Percentiles rank a stretch among this genome's conserved stretches.
Conservation (phyloP, 2,888 invertebrate species). For the Caenorhabditis sp. region DNA sequence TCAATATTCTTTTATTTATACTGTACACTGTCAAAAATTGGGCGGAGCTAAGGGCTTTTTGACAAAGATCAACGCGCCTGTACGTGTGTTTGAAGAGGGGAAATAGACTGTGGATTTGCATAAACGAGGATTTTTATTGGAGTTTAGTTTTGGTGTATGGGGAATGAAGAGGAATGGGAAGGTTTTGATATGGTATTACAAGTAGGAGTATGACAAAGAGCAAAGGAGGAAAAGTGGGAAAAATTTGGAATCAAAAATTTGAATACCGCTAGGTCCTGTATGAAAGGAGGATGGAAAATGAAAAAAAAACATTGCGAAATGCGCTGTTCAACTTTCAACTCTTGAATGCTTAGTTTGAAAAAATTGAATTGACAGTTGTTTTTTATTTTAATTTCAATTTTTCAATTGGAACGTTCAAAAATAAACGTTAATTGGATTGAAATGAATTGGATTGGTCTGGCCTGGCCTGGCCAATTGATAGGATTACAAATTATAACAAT, state of each 20-base stretch:
- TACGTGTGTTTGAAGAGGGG: conserved; percentile 36
- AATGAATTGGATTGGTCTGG: background rate
- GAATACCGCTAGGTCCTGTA: too few species aligned
- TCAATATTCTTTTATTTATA: conserved; percentile 47
- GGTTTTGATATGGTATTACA: background rate
- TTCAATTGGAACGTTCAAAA: too few species aligned
- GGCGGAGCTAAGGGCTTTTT: conserved; percentile 34
- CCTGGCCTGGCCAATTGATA: too few species aligned
- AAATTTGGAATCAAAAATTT: too few species aligned
- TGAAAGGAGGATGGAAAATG: too few species aligned
- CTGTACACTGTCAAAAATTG: conserved; percentile 31
- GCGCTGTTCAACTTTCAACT: too few species aligned
- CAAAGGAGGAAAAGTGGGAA: too few species aligned
- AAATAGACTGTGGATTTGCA: conserved; percentile 39
- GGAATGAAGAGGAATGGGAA: too few species aligned
- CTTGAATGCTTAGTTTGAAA: too few species aligned
- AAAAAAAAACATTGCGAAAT: too few species aligned
- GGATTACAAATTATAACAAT: background rate
- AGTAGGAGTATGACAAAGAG: too few species aligned
- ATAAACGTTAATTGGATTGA: background rate
- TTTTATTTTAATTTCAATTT: too few species aligned
- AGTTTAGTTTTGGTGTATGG: background rate
- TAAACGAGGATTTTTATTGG: conserved; percentile 25
- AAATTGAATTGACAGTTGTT: conserved; percentile 3
- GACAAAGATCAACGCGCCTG: conserved; percentile 46